phyloP scores from a whole-genome alignment of 2,888 invertebrate species.

The Eurytoma californica region DNA sequence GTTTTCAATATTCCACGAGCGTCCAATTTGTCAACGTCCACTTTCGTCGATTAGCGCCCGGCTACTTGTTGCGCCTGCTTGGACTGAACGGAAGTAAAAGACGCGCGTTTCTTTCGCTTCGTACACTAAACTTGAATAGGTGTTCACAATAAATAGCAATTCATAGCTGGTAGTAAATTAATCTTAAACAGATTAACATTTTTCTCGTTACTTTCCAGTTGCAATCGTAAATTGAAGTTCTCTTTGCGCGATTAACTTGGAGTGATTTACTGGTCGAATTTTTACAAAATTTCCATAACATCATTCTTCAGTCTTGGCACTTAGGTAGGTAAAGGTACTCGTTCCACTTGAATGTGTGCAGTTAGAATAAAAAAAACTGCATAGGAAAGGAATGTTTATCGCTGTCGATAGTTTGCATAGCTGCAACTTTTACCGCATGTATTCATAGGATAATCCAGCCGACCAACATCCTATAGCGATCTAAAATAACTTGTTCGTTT shows the following conservation, averaged over 20 bases:
- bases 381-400: not conserved
- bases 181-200: too few species aligned
- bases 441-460: not conserved
- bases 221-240: too few species aligned
- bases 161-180: not conserved
- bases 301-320: too few species aligned
- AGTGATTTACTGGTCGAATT: too few species aligned
- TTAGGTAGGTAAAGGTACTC: not conserved
- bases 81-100: not conserved
- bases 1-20: constrained; percentile 16
- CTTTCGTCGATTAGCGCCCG: constrained; percentile 36
- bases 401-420: not conserved
- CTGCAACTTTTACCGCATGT: constrained; percentile 15
- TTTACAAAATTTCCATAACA: too few species aligned
- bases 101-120: not conserved
- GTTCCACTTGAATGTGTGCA: constrained; percentile 4
- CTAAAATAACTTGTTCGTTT: too few species aligned
- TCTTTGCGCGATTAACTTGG: too few species aligned
- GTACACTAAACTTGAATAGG: not conserved
- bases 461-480: too few species aligned
- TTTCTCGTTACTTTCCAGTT: too few species aligned
- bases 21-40: constrained; percentile 42
- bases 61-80: not conserved
- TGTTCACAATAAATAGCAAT: not conserved
- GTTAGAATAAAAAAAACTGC: not conserved